These are phyloP conservation scores for Minunthozetes semirufus DNA, from an alignment of 2,888 invertebrate species.

Conservation along the genomic window DNA sequence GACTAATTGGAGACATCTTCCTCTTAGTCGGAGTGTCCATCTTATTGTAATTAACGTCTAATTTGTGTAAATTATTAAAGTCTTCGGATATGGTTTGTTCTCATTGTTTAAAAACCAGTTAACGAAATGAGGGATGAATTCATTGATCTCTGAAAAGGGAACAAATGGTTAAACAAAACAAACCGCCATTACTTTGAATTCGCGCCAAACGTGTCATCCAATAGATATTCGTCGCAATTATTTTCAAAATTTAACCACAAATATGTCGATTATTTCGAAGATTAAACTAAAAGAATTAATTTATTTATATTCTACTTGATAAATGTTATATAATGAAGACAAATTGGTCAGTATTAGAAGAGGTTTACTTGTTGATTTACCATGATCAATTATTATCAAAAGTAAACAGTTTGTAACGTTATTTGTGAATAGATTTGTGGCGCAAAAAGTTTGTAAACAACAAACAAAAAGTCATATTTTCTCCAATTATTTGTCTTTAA, in stretches of 20 bases:
- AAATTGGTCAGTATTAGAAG: no score
- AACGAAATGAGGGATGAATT: background rate
- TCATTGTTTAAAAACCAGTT: background rate
- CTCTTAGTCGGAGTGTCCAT: background rate
- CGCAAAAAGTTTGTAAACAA: background rate
- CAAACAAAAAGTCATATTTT: background rate
- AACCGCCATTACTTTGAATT: slow-evolving; percentile 4
- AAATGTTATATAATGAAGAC: no score
- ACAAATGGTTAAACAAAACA: background rate
- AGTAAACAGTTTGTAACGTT: background rate
- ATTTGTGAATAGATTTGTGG: background rate
- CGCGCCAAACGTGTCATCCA: background rate
- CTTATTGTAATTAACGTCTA: no score
- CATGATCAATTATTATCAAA: no score
- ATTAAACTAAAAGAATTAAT: no score
- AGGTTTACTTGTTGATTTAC: no score
- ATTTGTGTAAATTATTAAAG: no score
- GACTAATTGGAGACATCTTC: slow-evolving; percentile 18
- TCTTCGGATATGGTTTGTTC: no score
- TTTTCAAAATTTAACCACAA: background rate
- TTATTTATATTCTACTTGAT: no score
- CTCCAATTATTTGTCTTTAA: background rate
- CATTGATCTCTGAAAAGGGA: background rate
- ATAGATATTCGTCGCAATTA: background rate
- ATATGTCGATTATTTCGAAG: background rate